Evolutionary conservation across 1,140 invertebrate genomes (phyloP).

Genomic region (Drosophila fuyamai): DNA sequence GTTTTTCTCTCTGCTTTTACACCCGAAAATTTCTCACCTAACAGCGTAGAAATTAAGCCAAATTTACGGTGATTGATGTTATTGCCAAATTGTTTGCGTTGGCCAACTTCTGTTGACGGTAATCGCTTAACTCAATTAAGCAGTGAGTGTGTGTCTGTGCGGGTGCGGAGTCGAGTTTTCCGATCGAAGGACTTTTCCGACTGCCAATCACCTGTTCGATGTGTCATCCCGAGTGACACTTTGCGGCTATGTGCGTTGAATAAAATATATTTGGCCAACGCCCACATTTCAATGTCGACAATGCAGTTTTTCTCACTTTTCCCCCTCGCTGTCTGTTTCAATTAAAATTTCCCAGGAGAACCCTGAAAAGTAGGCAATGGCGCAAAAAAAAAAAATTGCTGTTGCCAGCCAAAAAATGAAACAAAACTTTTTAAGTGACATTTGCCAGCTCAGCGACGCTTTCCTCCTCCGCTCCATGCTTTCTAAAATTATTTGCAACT

Average conservation of each 20-base stretch:
- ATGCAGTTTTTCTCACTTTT: constrained; percentile 6
- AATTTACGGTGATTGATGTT: neutral
- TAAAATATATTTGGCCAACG: constrained; percentile 13
- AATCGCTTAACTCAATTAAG: constrained; percentile 4
- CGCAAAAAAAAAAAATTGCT: neutral
- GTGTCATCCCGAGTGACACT: constrained; percentile 9
- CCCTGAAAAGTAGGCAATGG: constrained; percentile 5
- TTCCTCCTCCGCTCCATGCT: neutral
- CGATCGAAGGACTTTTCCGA: constrained; percentile 1
- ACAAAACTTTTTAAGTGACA: constrained; percentile 27
- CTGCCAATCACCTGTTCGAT: constrained; percentile 21
- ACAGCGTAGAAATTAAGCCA: neutral
- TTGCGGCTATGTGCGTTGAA: constrained; percentile 2
- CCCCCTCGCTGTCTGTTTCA: constrained; percentile 8
- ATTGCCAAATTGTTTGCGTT: neutral
- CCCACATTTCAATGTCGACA: neutral
- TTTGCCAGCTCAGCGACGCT: constrained; percentile 16
- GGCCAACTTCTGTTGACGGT: neutral
- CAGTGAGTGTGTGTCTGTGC: neutral
- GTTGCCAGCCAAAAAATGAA: constrained; percentile 10
- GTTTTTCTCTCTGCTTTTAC: neutral
- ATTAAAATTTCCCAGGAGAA: constrained; percentile 8
- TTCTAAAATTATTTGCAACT: constrained; percentile 8
- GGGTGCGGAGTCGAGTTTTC: neutral
- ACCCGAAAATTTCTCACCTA: neutral